Conservation (phyloP, 2,113 vertebrate genomes). For the Hippocampus zosterae region DNA sequence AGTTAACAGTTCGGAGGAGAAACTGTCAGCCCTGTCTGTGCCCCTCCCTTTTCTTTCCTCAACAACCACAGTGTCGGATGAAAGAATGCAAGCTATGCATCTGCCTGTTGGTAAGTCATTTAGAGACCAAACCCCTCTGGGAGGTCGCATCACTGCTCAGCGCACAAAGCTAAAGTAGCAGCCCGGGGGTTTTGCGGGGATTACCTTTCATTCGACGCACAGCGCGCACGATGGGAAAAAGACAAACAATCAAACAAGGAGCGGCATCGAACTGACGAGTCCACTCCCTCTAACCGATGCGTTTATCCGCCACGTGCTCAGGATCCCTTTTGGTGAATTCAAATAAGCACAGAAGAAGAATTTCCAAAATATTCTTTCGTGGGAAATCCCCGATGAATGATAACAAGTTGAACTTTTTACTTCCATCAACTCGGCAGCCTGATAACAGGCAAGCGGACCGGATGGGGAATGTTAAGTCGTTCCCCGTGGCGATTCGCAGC, state of each 20-base stretch:
- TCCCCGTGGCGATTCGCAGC: constrained; percentile 8
- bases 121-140: constrained; percentile 48
- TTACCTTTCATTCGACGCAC: constrained; percentile 48
- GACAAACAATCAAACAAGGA: constrained; percentile 9
- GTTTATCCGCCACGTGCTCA: background rate
- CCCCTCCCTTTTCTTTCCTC: constrained; percentile 23
- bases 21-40: background rate
- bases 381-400: constrained; percentile 39
- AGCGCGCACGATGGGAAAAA: constrained; percentile 40
- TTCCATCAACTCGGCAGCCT: constrained; percentile 31
- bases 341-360: constrained; percentile 1
- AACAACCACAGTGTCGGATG: constrained; percentile 39
- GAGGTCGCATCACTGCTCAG: constrained; percentile 34
- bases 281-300: constrained; percentile 16
- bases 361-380: constrained; percentile 9
- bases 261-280: constrained; percentile 5
- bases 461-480: constrained; percentile 27
- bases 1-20: background rate
- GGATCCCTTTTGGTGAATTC: background rate
- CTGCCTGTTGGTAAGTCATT: constrained; percentile 60
- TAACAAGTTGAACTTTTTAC: constrained; percentile 26
- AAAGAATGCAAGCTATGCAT: constrained; percentile 68
- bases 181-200: constrained; percentile 6
- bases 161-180: constrained; percentile 18
- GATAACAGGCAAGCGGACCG: constrained; percentile 13